Evolutionary conservation across 2,888 invertebrate species (phyloP).

Genomic region (Heliconius hortense): DNA sequence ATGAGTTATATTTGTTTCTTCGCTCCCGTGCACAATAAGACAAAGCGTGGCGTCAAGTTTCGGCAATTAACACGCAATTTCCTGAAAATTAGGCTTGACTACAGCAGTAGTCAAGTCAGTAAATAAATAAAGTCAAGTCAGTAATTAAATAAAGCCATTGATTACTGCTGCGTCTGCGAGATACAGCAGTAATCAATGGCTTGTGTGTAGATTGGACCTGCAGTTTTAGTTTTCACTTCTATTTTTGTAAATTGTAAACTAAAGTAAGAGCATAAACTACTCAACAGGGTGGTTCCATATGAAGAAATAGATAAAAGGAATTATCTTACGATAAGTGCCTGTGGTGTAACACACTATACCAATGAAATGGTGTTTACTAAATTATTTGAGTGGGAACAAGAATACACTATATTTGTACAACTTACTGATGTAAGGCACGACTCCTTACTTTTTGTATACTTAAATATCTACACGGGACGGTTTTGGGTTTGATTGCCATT

Average conservation of each 20-base stretch:
- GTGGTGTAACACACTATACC: constrained; percentile 90
- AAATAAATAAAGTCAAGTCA: too few species aligned
- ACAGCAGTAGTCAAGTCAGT: too few species aligned
- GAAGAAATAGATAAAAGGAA: constrained; percentile 86
- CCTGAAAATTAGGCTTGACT: too few species aligned
- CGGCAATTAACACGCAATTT: neutral
- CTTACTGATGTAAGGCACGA: constrained; percentile 84
- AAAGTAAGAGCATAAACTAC: neutral
- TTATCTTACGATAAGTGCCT: constrained; percentile 90
- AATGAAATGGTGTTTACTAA: constrained; percentile 90
- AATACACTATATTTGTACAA: constrained; percentile 89
- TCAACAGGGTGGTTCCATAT: constrained; percentile 86
- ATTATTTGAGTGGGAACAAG: constrained; percentile 90
- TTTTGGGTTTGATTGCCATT: neutral
- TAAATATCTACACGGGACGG: too few species aligned
- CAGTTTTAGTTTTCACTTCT: neutral
- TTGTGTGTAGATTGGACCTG: neutral
- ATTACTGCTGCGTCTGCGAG: too few species aligned
- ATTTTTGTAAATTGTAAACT: neutral
- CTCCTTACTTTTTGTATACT: too few species aligned
- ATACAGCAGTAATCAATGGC: neutral
- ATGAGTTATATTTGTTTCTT: too few species aligned
- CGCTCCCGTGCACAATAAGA: neutral
- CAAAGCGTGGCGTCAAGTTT: neutral
- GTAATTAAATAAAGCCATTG: too few species aligned